Conservation (phyloP, 2,113 vertebrate genomes). For the Tylochromis polylepis region DNA sequence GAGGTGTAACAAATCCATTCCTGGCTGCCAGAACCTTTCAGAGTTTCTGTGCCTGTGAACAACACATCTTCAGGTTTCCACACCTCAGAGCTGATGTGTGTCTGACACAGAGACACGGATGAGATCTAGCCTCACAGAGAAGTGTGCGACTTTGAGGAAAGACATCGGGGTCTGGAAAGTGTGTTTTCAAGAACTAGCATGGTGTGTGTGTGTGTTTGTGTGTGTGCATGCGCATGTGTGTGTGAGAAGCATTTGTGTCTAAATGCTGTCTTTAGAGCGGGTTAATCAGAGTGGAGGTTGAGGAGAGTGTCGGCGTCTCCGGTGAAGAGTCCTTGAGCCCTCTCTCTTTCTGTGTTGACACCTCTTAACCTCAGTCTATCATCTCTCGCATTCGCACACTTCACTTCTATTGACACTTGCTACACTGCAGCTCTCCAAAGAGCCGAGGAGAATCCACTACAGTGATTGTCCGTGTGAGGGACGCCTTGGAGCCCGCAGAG, state of each 20-base stretch:
- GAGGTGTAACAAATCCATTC: conserved; percentile 76
- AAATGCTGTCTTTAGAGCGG: conserved; percentile 63
- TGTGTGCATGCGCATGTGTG: background rate
- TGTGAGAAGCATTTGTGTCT: conserved; percentile 39
- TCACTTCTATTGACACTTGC: conserved; percentile 68
- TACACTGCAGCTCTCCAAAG: conserved; percentile 65
- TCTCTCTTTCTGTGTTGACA: conserved; percentile 70
- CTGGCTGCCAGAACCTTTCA: conserved; percentile 63
- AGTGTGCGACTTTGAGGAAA: conserved; percentile 3
- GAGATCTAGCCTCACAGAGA: conserved; percentile 27
- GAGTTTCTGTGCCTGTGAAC: conserved; percentile 59
- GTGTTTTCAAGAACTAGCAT: background rate
- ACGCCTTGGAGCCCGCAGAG: conserved; percentile 15
- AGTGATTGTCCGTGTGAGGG: conserved; percentile 42
- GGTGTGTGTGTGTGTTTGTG: background rate
- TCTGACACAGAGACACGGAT: conserved; percentile 35
- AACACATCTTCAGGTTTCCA: conserved; percentile 67
- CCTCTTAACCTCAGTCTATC: conserved; percentile 76
- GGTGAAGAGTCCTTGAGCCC: conserved; percentile 69
- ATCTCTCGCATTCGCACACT: conserved; percentile 66
- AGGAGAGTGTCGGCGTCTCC: conserved; percentile 60
- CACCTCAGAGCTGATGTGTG: conserved; percentile 55
- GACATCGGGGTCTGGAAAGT: background rate
- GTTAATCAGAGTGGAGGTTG: conserved; percentile 71
- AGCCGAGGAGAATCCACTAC: conserved; percentile 60